A percentile compares a stretch with the other conserved stretches of the same genome.
These are phyloP conservation scores for Trachymyrmex cornetzi DNA, from an alignment of 1,140 invertebrate genomes.

Conservation along the genomic window DNA sequence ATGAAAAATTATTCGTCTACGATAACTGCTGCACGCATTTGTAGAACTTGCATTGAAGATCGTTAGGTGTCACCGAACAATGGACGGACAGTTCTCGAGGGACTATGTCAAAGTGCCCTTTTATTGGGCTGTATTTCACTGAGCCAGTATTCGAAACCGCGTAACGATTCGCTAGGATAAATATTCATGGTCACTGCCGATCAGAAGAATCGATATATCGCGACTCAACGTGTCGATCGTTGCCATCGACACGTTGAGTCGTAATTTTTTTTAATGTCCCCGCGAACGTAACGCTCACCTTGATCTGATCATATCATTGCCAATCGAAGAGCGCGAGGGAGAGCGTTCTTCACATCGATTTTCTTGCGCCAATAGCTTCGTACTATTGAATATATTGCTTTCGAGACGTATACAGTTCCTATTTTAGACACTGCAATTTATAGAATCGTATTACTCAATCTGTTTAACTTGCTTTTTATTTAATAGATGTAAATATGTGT, in stretches of 20 bases:
- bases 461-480: neutral
- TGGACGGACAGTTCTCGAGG: conserved; percentile 65
- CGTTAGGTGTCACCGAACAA: conserved; percentile 67
- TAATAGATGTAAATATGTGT: too few relatives aligned
- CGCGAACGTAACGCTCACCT: neutral
- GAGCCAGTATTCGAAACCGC: conserved; percentile 57
- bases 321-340: neutral
- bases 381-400: neutral
- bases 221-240: conserved; percentile 6
- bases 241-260: too few relatives aligned
- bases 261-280: neutral
- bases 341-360: conserved; percentile 11
- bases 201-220: conserved; percentile 53
- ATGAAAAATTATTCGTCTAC: conserved; percentile 60
- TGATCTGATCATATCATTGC: conserved; percentile 1
- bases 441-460: neutral
- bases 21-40: conserved; percentile 65
- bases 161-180: conserved; percentile 65
- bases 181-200: conserved; percentile 50
- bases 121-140: conserved; percentile 77
- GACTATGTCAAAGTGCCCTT: conserved; percentile 75
- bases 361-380: neutral
- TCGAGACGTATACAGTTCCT: conserved; percentile 4
- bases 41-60: conserved; percentile 63
- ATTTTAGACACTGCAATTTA: conserved; percentile 29